Percentiles rank a stretch among this genome's conserved stretches.
These are phyloP conservation scores for Tipula vernalis DNA, from an alignment of 2,888 invertebrate genomes.

Conservation along the genomic window DNA sequence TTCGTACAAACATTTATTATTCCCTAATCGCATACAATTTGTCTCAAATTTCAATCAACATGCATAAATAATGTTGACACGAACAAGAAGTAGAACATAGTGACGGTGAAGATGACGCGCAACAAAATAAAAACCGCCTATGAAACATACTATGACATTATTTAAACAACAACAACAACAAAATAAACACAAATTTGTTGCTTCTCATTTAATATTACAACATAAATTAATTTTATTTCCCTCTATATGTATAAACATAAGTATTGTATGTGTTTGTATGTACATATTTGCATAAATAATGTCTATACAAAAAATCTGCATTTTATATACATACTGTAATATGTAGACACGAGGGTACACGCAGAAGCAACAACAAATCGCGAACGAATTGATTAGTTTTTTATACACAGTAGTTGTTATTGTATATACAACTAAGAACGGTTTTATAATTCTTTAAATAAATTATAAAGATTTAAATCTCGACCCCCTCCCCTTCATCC, in stretches of 20 bases:
- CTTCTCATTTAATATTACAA: background rate
- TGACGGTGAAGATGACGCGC: background rate
- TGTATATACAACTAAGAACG: background rate
- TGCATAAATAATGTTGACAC: background rate
- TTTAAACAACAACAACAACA: background rate
- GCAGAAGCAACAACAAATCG: background rate
- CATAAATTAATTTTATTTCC: background rate
- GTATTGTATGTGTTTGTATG: background rate
- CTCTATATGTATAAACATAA: background rate
- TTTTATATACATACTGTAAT: background rate
- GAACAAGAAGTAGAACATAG: background rate
- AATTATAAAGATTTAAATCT: background rate
- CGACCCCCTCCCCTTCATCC: background rate
- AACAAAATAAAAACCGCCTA: background rate
- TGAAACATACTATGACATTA: background rate
- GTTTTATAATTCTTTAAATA: background rate
- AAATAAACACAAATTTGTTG: background rate
- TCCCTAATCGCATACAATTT: background rate
- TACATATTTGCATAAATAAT: background rate
- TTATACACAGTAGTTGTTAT: background rate
- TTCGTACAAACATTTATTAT: background rate
- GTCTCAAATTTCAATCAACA: background rate
- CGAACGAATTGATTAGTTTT: background rate
- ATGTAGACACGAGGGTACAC: background rate
- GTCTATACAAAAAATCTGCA: background rate